Base-by-base conservation (phyloP, 2,113 vertebrate genomes). In the Centrocercus urophasianus region DNA sequence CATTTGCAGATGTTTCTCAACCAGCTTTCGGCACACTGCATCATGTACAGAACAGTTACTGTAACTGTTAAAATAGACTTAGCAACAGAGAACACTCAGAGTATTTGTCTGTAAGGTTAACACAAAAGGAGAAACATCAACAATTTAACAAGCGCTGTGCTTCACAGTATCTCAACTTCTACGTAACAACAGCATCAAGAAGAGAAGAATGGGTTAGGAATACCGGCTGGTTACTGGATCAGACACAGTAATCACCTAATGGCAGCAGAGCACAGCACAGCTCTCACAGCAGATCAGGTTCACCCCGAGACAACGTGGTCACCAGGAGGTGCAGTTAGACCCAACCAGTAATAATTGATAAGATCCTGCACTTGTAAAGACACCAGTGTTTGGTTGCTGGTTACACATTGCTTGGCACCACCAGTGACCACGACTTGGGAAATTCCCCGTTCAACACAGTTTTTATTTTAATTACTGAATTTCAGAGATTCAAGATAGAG, bases 11-110 rank as follows among this genome's bases (percentile, higher is more conserved):
- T 27, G 3, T 60, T 91, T 90, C 60, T 21, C 32, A 14, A 56
- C 13, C 0, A 0, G 13, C 54, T 79, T 67, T 34, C 4, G 8
- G 47, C 3, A 1, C 63, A 67, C 34, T 0, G 34, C 3, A 56
- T 8, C 57, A 32, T 8, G 64, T 2, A 32, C 30, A 40, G 66
- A 45, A 50, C 1, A 4, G 2, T 2, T 24, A 22, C 1, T 24
- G 20, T 4, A 22, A 18, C 10, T n/a, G 38, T 12, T 1, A 3
- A 38, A 67, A 59, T 0, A 6, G 73, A 38, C 12, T 12, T 3
- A 32, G 25, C 48, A 47, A 43, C 36, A 47, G 28, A 34, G 94
- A 80, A 71, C 16, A 24, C n/a, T 19, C 72, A 12, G 20, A 19
- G 2, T 0, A 16, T 8, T 16, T 18, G 20, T 9, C 34, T 43